Conservation (phyloP, 1,140 invertebrate genomes). For the Hylaeus anthracinus region DNA sequence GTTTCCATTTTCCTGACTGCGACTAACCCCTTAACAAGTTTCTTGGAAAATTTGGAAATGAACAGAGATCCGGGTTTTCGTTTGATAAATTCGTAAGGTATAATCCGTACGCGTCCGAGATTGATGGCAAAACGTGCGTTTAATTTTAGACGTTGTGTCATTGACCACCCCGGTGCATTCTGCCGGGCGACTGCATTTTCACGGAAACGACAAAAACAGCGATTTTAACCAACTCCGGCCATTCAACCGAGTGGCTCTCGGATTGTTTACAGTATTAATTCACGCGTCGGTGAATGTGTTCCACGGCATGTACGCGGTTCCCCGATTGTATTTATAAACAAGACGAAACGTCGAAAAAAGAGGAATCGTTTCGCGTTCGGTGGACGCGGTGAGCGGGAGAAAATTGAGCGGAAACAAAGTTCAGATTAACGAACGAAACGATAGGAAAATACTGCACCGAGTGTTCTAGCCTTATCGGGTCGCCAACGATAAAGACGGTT, state of each 20-base stretch:
- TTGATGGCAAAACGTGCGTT: not conserved
- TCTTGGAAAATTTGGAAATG: no score
- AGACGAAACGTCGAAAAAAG: not conserved
- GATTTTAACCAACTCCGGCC: slow-evolving; percentile 26
- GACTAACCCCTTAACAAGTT: no score
- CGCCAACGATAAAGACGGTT: slow-evolving; percentile 45
- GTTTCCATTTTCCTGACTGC: no score
- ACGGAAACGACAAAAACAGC: slow-evolving; percentile 28
- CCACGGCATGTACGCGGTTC: not conserved
- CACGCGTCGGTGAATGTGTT: not conserved
- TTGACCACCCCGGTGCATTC: slow-evolving; percentile 38
- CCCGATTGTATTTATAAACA: not conserved
- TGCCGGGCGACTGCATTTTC: not conserved
- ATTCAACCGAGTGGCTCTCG: slow-evolving; percentile 18
- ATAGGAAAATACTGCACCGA: slow-evolving; percentile 1
- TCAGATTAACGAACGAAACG: not conserved
- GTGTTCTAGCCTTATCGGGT: slow-evolving; percentile 38
- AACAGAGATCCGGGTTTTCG: no score
- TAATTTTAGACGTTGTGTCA: slow-evolving; percentile 43
- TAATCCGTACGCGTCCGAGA: not conserved
- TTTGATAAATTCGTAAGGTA: no score
- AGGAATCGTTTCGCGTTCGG: not conserved
- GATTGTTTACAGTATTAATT: slow-evolving; percentile 5
- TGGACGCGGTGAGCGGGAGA: not conserved
- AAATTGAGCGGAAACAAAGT: not conserved